Evolutionary conservation across 2,888 invertebrate genomes (phyloP).

Genomic region (Aphrophora alni): DNA sequence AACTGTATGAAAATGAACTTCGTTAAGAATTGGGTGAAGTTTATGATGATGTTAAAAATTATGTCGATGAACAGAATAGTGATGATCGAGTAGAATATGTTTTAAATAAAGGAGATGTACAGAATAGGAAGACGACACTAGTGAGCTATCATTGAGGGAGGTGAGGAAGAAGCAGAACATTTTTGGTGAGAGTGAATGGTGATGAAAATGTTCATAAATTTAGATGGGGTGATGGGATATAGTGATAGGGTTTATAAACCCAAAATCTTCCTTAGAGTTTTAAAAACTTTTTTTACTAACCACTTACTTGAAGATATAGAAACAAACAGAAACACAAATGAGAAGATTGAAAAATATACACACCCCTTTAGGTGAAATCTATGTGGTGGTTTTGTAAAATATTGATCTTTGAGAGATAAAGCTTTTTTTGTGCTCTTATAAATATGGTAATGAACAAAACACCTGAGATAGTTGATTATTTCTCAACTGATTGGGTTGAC

Average conservation of each 20-base stretch:
- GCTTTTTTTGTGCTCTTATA: background rate
- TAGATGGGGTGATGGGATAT: background rate
- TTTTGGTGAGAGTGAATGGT: background rate
- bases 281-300: background rate
- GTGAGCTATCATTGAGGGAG: background rate
- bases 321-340: background rate
- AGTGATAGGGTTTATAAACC: background rate
- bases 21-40: too few relatives aligned
- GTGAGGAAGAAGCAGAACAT: background rate
- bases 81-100: background rate
- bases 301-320: background rate
- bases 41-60: background rate
- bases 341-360: background rate
- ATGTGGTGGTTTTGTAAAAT: background rate
- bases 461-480: background rate
- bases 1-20: background rate
- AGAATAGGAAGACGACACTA: background rate
- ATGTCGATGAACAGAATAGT: background rate
- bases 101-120: background rate
- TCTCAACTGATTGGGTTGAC: background rate
- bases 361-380: background rate
- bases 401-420: background rate
- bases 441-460: background rate
- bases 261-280: background rate
- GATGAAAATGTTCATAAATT: background rate